Percentiles rank a stretch among this genome's conserved stretches.
These are phyloP conservation scores for Lasioglossum morio DNA, from an alignment of 2,888 invertebrate genomes.

Conservation along the genomic window DNA sequence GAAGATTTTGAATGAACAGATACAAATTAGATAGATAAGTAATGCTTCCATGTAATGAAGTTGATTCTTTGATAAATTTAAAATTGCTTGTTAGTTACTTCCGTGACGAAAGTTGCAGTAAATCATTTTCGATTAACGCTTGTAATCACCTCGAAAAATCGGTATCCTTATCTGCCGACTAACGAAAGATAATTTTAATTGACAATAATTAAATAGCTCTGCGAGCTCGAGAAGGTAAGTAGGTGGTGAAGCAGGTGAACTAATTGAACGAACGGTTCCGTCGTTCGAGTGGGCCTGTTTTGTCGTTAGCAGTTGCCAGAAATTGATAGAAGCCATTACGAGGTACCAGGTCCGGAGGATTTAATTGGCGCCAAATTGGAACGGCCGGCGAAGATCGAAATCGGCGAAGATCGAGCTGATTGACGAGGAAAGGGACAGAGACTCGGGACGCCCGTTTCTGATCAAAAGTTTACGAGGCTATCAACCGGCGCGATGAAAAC, in stretches of 20 bases:
- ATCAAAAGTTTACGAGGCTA: conserved; percentile 77
- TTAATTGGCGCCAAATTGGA: conserved; percentile 79
- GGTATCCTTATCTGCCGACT: background rate
- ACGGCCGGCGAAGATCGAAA: conserved; percentile 69
- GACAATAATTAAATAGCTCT: background rate
- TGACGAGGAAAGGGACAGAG: conserved; percentile 18
- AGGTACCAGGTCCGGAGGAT: conserved; percentile 49
- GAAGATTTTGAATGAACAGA: background rate
- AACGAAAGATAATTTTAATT: background rate
- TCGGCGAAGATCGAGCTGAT: conserved; percentile 32
- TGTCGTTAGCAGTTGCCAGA: conserved; percentile 64
- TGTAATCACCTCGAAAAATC: background rate
- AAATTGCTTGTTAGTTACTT: background rate
- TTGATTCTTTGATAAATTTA: background rate
- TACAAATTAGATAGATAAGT: background rate
- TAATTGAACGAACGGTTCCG: background rate
- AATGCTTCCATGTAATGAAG: background rate
- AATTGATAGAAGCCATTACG: conserved; percentile 65
- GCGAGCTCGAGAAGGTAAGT: background rate
- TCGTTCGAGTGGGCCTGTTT: conserved; percentile 39
- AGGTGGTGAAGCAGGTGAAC: background rate
- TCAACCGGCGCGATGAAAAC: conserved; percentile 79
- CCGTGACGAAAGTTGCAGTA: background rate
- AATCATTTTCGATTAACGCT: background rate
- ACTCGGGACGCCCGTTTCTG: conserved; percentile 39